Base-by-base conservation (phyloP, 2,888 invertebrate species). In the Conchocele bisecta region DNA sequence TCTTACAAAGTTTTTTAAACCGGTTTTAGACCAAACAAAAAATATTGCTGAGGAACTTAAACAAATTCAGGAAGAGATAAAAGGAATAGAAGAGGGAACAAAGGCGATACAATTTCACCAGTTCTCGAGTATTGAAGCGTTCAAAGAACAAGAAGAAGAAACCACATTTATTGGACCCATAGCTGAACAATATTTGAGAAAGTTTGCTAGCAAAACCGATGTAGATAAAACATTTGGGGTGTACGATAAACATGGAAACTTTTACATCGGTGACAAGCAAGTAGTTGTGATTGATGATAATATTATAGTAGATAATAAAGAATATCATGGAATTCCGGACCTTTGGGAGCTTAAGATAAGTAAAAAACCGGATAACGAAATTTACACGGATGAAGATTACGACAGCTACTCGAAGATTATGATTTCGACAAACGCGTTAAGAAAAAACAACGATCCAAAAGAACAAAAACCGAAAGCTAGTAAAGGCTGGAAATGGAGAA, bases 271-370 rank as follows among this genome's bases (percentile, higher is more conserved):
- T 44, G 24, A 65, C 42, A 44, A 33, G 17, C 26, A 15, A 2
- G 35, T 65, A 24, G 46, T 26, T 1, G 24, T 65, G 24, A 44
- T 33, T 24, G 65, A 57, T 31, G 44, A 64, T 57, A 42, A 64
- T 57, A 41, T 64, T 31, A 17, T 60, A 24, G 60, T 60, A n/a
- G 28, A 50, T 3, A 39, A 26, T 13, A 29, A 50, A 51, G 51
- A 65, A 29, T 65, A 65, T 20, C 28, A 65, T 35, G 65, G 65
- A 17, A 65, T 46, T 1, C 57, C 42, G n/a, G 65, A 57, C 1
- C 26, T 65, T 11, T 65, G 65, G 65, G 56, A 65, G 26, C 57
- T 65, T 11, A 39, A 57, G 28, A 28, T 57, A 20, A 11, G 42
- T 17, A 65, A 46, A 22, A 17, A 46, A n/a, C 65, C 65, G 3